Conservation (phyloP, 2,113 vertebrate genomes). For the Callorhinus ursinus region DNA sequence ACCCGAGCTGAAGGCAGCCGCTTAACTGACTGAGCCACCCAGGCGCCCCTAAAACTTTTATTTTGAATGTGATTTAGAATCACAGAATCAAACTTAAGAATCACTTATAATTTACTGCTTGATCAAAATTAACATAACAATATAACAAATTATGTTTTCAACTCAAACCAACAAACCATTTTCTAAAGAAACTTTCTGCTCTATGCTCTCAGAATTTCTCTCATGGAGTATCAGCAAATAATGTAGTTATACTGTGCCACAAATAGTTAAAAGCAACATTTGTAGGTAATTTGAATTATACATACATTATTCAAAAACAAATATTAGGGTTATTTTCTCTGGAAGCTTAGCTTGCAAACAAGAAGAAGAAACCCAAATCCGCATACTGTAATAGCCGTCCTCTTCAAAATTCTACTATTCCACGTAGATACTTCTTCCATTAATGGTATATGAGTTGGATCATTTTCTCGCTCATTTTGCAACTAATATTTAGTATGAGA, state of each 20-base stretch:
- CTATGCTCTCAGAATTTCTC: conserved; percentile 61
- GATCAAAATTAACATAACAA: conserved; percentile 69
- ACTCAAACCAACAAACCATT: conserved; percentile 60
- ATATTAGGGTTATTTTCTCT: conserved; percentile 63
- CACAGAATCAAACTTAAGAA: conserved; percentile 52
- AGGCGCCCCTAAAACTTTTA: conserved; percentile 60
- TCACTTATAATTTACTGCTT: conserved; percentile 68
- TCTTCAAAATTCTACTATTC: conserved; percentile 81
- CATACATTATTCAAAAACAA: conserved; percentile 55
- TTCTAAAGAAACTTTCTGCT: conserved; percentile 63
- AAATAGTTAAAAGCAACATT: conserved; percentile 56
- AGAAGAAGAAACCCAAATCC: conserved; percentile 87
- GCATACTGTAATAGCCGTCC: conserved; percentile 82
- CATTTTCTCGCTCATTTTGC: conserved; percentile 86
- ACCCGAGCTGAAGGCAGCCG: no score
- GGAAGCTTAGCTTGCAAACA: conserved; percentile 81
- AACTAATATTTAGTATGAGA: conserved; percentile 68
- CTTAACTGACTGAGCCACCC: no score
- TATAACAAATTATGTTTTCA: conserved; percentile 54
- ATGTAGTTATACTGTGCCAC: conserved; percentile 42
- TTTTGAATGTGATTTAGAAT: conserved; percentile 72
- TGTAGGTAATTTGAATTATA: conserved; percentile 19
- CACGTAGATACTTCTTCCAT: conserved; percentile 74
- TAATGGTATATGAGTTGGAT: conserved; percentile 83
- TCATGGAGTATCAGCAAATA: conserved; percentile 49